Base-by-base conservation (phyloP, 2,888 invertebrate genomes). In the Heliconius erato region DNA sequence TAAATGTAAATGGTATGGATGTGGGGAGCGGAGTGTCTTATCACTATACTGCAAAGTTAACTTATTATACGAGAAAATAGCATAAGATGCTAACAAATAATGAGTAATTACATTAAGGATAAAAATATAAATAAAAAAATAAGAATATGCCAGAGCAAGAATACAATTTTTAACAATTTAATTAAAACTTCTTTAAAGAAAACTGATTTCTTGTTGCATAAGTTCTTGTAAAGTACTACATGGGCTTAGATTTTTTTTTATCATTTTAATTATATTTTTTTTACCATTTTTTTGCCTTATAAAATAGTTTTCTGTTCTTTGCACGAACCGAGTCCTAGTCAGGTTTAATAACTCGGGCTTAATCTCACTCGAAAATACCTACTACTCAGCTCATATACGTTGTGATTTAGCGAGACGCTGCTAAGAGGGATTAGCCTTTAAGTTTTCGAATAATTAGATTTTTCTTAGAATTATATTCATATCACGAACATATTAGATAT, bases 341-440 rank as follows among this genome's bases (percentile, higher is more conserved):
- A 82, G 83, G 85, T 85, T 91, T 92, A 92, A 92, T 92, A 92
- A 91, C 90, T 87, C 87, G 84, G 89, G 89, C 89, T 90, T 91
- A 91, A 92, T 91, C 91, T 91, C 88, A 63, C 89, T 78, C 78
- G 68, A 85, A 87, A 85, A 88, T 88, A 89, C 90, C 89, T 89
- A 88, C 86, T 85, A 85, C 80, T 80, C 78, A 85, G 82, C 81
- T 85, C 83, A 79, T 83, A 83, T 83, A 83, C 79, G 84, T 74
- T 79, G 83, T 84, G 83, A 84, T 84, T 82, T 83, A 83, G 80
- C 71, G 81, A 65, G 82, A 83, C 83, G 84, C 74, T 65, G 71
- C 72, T 26, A 79, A 82, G 83, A 77, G 79, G 81, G 79, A 81
- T 82, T 80, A 79, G 76, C 78, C 67, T 84, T 84, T 74, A 79